phyloP scores from a whole-genome alignment of 1,140 invertebrate genomes.

The Heliothis subflexa region DNA sequence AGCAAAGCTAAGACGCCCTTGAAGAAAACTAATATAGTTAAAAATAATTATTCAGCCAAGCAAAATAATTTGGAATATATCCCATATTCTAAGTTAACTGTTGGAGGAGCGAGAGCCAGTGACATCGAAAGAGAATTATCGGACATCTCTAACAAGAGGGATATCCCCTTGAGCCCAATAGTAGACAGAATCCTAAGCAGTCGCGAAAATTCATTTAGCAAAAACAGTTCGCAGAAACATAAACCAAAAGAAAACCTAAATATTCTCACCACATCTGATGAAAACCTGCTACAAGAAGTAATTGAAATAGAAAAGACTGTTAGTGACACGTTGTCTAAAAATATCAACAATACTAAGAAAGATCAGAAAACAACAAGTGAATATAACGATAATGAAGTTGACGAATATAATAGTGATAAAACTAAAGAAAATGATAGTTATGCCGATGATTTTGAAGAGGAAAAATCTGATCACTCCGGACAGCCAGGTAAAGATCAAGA shows the following conservation, averaged over 20 bases:
- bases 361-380: constrained; percentile 25
- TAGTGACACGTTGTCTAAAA: constrained; percentile 62
- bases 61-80: constrained; percentile 76
- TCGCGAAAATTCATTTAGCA: constrained; percentile 70
- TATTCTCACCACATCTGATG: constrained; percentile 76
- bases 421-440: constrained; percentile 69
- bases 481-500: constrained; percentile 37
- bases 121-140: constrained; percentile 79
- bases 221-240: constrained; percentile 59
- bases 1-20: constrained; percentile 46
- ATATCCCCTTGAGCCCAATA: constrained; percentile 73
- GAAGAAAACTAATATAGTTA: constrained; percentile 19
- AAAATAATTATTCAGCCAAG: constrained; percentile 42
- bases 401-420: constrained; percentile 50
- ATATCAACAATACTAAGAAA: constrained; percentile 52
- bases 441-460: constrained; percentile 83
- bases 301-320: constrained; percentile 76
- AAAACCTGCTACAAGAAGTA: constrained; percentile 80
- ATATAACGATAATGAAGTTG: not conserved
- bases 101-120: constrained; percentile 78
- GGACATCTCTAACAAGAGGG: constrained; percentile 65
- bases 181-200: constrained; percentile 75
- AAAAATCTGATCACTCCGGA: constrained; percentile 65
- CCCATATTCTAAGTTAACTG: constrained; percentile 82
- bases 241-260: constrained; percentile 60